Evolutionary conservation across 2,113 vertebrate genomes (phyloP), one percentile per base, ranked within the genome.

Genomic region (Gulo gulo): DNA sequence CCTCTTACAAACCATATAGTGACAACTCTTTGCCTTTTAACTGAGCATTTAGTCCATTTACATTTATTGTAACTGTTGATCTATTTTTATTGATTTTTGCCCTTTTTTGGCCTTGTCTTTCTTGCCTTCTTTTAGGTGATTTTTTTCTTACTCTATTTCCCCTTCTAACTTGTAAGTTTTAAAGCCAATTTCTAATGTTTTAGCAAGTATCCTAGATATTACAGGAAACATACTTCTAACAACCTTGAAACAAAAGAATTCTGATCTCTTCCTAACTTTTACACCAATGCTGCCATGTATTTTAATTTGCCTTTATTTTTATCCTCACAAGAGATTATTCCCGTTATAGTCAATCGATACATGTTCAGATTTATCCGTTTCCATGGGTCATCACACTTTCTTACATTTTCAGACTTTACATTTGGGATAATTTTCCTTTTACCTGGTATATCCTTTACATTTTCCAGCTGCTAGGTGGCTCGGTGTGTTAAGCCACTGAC

Each of bases 301-400:
- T 80, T 92, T 52, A 86, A 90, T 57, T 87, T 67, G 42, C 20
- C 52, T 76, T 80, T 91, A 67, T 65, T 90, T 93, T 89, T 95
- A 59, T 55, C 13, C 31, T 14, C 34, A 59, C 21, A 83, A 92
- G 12, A 83, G 63, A 61, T 39, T 63, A 63, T 9, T 59, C 50
- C 47, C 80, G 14, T 63, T 86, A 90, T n/a, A 74, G 26, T 93
- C 39, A 39, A 20, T 55, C 52, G 36, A 15, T 21, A 81, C 45
- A 39, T 86, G 47, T 91, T 95, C 69, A 82, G 24, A 71, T 81
- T 82, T 69, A 82, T 26, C 45, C 45, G 84, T 94, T 92, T 92
- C 42, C 73, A 67, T 12, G 29, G 31, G 71, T 65, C 31, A 74
- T n/a, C n/a, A 63, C 10, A 69, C 16, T 39, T 85, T 85, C 52